phyloP scores from a whole-genome alignment of 2,113 vertebrate genomes.

The Budorcas taxicolor region DNA sequence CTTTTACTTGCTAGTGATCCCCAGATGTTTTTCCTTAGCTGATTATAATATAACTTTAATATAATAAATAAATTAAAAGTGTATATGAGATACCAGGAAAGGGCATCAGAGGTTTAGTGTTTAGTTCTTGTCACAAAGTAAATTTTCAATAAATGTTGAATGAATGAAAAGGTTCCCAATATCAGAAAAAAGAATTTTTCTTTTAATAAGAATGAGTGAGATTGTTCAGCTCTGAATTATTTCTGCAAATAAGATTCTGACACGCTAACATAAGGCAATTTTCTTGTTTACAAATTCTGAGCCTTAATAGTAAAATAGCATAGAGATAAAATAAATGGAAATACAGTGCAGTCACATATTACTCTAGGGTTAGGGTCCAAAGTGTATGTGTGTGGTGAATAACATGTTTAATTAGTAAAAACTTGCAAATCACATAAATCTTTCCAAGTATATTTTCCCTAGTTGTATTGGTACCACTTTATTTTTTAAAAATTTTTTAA shows the following conservation, averaged over 20 bases:
- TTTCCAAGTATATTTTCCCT: neutral
- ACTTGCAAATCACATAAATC: neutral
- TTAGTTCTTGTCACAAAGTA: neutral
- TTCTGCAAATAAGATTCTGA: neutral
- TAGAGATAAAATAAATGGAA: neutral
- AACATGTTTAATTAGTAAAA: neutral
- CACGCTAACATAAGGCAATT: neutral
- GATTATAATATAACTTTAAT: neutral
- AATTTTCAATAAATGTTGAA: neutral
- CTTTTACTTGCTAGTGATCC: neutral
- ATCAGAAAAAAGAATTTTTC: neutral
- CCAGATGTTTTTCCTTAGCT: neutral
- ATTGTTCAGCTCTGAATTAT: neutral
- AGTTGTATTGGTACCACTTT: neutral
- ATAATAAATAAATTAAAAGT: neutral
- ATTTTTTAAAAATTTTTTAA: neutral
- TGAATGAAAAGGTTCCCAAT: neutral
- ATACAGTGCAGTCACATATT: neutral
- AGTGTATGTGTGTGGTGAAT: neutral
- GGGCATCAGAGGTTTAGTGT: neutral
- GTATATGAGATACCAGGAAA: neutral
- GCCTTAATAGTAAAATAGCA: neutral
- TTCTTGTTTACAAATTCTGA: neutral
- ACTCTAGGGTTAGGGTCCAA: neutral
- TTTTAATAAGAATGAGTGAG: neutral